Evolutionary conservation across 1,140 invertebrate species (phyloP), one percentile per base, ranked within the genome.

Genomic region (Antheraea pernyi): DNA sequence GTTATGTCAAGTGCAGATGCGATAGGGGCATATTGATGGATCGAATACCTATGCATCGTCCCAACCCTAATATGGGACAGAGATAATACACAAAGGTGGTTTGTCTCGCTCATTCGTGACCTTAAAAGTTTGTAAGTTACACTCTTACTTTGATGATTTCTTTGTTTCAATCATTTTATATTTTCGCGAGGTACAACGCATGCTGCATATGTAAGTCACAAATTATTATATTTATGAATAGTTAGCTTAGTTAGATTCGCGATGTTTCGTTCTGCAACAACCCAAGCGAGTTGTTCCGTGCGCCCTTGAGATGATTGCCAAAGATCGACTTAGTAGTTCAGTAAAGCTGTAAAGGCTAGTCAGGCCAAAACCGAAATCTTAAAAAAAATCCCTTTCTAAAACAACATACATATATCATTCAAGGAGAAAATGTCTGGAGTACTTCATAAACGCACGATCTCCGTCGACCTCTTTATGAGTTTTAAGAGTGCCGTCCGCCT

Each of bases 391-490:
- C 4, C 22, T 30, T 30, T 30, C 18, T 11, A 60, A 19, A 60
- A 67, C 39, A 37, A 61, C 7, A 61, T 19, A 22, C 10, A 2
- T 11, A 19, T 9, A 68, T 64, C 69, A 64, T 71, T 69, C 63
- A 42, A 8, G 67, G 58, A 72, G 65, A 59, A 65, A 70, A 73
- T 68, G 69, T 70, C 66, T 71, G 64, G 76, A 69, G 60, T 66
- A 68, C 75, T 70, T 79, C 68, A 76, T 72, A 76, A 71, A 73
- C 48, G 70, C 62, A 64, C 60, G 68, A 73, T 68, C 72, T 69
- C 70, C 69, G 65, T 72, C 74, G 77, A 79, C 74, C 80, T 77
- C 75, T 82, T 82, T 76, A 80, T 72, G 78, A 77, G 64, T 77
- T 79, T 74, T 76, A 70, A 72, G 74, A 76, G 70, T 69, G 67